phyloP scores from a whole-genome alignment of 2,113 vertebrate genomes.

The Gyps fulvus region DNA sequence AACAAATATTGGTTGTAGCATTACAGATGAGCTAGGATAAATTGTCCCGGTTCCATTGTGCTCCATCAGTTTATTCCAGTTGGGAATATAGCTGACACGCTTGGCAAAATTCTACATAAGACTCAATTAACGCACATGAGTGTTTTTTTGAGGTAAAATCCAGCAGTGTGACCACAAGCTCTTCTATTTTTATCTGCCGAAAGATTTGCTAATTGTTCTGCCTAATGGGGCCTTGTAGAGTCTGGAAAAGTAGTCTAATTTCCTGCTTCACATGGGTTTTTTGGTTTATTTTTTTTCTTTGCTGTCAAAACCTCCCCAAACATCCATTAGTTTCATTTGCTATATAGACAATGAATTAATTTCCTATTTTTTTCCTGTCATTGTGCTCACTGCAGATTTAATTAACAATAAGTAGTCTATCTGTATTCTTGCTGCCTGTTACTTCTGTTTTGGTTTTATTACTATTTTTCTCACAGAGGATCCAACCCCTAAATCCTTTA shows the following conservation, averaged over 20 bases:
- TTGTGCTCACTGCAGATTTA: constrained; percentile 6
- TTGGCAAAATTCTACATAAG: background rate
- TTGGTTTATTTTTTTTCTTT: background rate
- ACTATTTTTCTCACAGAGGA: background rate
- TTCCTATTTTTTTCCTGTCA: constrained; percentile 3
- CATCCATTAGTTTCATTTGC: constrained; percentile 27
- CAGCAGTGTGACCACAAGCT: background rate
- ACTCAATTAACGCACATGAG: background rate
- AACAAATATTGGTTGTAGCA: background rate
- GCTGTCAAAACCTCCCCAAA: background rate
- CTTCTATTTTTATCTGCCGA: constrained; percentile 13
- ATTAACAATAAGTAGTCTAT: constrained; percentile 16
- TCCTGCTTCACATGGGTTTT: background rate
- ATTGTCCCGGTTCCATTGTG: background rate
- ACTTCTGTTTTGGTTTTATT: background rate
- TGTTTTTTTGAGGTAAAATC: background rate
- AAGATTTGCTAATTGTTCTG: constrained; percentile 37
- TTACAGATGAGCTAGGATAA: background rate
- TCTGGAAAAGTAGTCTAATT: constrained; percentile 12
- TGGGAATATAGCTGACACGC: background rate
- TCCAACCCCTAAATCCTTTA: background rate
- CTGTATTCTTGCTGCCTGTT: background rate
- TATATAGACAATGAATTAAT: constrained; percentile 37
- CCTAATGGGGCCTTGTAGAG: constrained; percentile 16
- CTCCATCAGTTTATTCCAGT: background rate